These are phyloP conservation scores for Odocoileus virginianus DNA, from an alignment of 2,113 vertebrate species.

Conservation along the genomic window DNA sequence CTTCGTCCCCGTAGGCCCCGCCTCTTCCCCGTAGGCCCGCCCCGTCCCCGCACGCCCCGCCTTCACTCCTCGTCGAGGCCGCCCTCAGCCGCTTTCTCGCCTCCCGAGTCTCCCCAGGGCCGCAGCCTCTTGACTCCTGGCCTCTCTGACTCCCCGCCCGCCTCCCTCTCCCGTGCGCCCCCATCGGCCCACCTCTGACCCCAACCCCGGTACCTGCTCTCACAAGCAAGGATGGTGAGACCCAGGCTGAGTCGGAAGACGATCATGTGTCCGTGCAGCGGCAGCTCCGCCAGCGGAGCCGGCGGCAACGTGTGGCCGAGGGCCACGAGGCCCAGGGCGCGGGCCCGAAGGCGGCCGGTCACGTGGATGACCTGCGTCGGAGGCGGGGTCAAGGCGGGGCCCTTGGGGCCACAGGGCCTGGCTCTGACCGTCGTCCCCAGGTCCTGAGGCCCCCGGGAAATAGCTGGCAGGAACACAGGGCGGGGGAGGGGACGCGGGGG, in stretches of 20 bases:
- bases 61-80: not conserved
- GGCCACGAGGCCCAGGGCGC: constrained; percentile 88
- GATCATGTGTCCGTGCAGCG: constrained; percentile 91
- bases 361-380: constrained; percentile 89
- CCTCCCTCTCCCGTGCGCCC: not conserved
- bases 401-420: not conserved
- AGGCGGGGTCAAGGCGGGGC: not conserved
- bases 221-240: constrained; percentile 92
- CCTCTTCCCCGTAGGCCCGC: fast-evolving
- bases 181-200: not conserved
- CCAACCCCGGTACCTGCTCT: constrained; percentile 86
- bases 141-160: not conserved
- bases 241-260: constrained; percentile 94
- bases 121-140: no score
- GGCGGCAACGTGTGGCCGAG: constrained; percentile 91
- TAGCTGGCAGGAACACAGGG: not conserved
- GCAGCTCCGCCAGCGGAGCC: constrained; percentile 90
- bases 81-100: no score
- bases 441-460: not conserved
- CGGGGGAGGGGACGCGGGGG: no score
- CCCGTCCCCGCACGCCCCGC: not conserved
- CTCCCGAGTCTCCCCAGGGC: fast-evolving
- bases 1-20: no score
- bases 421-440: not conserved
- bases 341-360: constrained; percentile 85